Percentiles rank a stretch among this genome's conserved stretches.
Conservation (phyloP, 2,113 vertebrate species). For the Pithys albifrons region DNA sequence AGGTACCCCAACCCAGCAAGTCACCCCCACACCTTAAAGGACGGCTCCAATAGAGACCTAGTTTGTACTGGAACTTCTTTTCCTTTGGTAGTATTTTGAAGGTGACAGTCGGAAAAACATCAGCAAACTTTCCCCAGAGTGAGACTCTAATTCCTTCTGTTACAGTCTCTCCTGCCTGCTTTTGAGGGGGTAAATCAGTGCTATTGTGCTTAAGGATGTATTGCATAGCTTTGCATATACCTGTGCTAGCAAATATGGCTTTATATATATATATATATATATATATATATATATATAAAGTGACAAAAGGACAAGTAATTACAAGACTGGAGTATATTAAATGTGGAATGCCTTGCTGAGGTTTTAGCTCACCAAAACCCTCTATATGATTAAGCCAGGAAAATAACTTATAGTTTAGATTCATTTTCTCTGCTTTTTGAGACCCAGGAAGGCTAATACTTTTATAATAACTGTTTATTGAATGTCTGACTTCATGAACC, state of each 20-base stretch:
- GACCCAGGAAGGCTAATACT: conserved; percentile 8
- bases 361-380: not conserved
- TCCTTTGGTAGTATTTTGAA: not conserved
- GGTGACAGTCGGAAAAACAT: not conserved
- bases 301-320: not conserved
- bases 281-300: not conserved
- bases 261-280: not conserved
- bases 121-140: not conserved
- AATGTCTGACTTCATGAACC: conserved; percentile 54
- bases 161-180: not conserved
- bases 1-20: not conserved
- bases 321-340: not conserved
- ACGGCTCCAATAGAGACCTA: not conserved
- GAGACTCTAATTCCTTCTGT: not conserved
- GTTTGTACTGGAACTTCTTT: not conserved
- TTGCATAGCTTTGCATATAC: not conserved
- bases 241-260: not conserved
- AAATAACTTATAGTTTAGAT: conserved; percentile 34
- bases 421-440: conserved; percentile 11
- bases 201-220: not conserved
- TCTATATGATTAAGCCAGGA: conserved; percentile 23
- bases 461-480: conserved; percentile 55
- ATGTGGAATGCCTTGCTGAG: not conserved
- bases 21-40: not conserved
- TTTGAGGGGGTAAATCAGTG: not conserved